phyloP scores from a whole-genome alignment of 2,797 vertebrate species.

The Astyanax mexicanus region DNA sequence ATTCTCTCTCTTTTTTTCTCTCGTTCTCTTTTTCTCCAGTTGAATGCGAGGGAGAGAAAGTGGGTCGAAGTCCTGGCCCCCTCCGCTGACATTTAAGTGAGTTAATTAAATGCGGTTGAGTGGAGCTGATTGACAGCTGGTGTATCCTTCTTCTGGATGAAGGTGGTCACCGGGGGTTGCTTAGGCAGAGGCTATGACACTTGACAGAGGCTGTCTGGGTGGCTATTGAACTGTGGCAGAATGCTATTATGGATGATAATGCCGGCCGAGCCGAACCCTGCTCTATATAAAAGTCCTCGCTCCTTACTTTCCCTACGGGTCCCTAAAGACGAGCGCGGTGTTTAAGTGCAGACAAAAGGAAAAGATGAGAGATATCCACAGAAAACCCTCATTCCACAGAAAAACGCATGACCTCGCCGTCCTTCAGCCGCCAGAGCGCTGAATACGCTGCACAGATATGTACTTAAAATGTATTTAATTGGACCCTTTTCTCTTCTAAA shows the following conservation, averaged over 20 bases:
- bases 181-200: slow-evolving; percentile 39
- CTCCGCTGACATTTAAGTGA: slow-evolving; percentile 50
- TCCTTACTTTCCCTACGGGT: slow-evolving; percentile 42
- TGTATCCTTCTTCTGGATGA: slow-evolving; percentile 43
- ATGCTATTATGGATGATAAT: slow-evolving; percentile 65
- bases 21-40: not conserved
- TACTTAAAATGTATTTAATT: slow-evolving; percentile 5
- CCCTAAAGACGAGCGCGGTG: slow-evolving; percentile 44
- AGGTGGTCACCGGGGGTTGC: slow-evolving; percentile 53
- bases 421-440: slow-evolving; percentile 37
- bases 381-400: slow-evolving; percentile 37
- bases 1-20: slow-evolving; percentile 11
- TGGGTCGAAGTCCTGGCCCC: slow-evolving; percentile 3
- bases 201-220: slow-evolving; percentile 56
- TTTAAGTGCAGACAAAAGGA: slow-evolving; percentile 54
- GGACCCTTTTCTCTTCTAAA: not conserved
- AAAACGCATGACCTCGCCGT: slow-evolving; percentile 50
- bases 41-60: slow-evolving; percentile 5
- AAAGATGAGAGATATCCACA: slow-evolving; percentile 52
- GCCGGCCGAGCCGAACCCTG: slow-evolving; percentile 46
- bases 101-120: slow-evolving; percentile 61
- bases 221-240: slow-evolving; percentile 62
- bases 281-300: slow-evolving; percentile 38
- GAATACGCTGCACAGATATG: not conserved
- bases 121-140: slow-evolving; percentile 59